Conservation (phyloP, 2,797 vertebrate species). For the Microctenopoma lineatum region DNA sequence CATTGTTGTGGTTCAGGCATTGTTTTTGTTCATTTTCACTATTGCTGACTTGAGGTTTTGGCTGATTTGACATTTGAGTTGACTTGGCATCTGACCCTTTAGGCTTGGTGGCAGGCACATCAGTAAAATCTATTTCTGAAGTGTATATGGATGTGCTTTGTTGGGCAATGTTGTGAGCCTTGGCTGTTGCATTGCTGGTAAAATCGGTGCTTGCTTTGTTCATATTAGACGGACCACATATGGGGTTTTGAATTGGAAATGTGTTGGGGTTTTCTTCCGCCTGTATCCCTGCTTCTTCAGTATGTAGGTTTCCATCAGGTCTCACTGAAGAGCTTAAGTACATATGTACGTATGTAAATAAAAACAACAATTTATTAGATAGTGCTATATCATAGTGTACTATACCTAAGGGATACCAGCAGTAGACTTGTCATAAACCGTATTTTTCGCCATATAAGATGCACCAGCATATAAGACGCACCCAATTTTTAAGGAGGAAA, state of each 20-base stretch:
- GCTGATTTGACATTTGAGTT: neutral
- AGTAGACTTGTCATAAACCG: no score
- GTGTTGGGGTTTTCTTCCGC: neutral
- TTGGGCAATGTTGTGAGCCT: neutral
- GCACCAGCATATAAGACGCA: no score
- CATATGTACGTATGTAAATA: no score
- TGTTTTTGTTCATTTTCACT: slow-evolving; percentile 16
- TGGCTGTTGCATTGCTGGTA: neutral
- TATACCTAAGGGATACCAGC: no score
- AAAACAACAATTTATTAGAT: no score
- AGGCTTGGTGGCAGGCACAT: neutral
- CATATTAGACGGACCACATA: neutral
- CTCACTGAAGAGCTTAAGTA: neutral
- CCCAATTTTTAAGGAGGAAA: no score
- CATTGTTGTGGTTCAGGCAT: neutral
- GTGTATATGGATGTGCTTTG: neutral
- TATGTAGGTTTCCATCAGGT: neutral
- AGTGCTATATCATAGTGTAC: no score
- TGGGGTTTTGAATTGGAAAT: neutral
- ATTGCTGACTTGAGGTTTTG: neutral
- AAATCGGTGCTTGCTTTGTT: neutral
- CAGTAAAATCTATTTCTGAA: no score
- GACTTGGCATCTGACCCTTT: neutral
- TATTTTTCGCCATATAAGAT: no score
- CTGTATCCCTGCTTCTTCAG: neutral